Base-by-base conservation (phyloP, 2,888 invertebrate genomes). In the Antheraea assamensis region DNA sequence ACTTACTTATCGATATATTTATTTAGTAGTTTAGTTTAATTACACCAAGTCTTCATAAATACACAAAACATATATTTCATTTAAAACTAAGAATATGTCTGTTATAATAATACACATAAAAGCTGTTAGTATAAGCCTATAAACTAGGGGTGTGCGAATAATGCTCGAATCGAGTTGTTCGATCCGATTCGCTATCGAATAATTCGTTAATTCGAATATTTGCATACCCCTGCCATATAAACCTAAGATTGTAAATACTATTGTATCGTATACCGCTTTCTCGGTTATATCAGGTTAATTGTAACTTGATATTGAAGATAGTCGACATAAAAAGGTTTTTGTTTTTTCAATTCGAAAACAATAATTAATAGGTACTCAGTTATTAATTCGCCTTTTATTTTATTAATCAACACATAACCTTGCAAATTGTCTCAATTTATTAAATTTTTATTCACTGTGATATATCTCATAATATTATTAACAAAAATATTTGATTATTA, bases 21-120 rank as follows among this genome's bases (percentile, higher is more conserved):
- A 42, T 13, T 42, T 30, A 30, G 19, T 64, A 68, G 31, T 35
- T 68, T 68, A 68, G 35, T 68, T 68, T 35, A 68, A 68, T 35
- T 68, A 35, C 31, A 68, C 35, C 8, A 35, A 64, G 17, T 64
- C 15, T 64, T 17, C 30, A 30, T 64, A 30, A 30, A 17, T 30
- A 30, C 61, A 30, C 1, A 30, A 27, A 17, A 30, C 3, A 30
- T 17, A 30, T 13, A 24, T 27, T 64, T 27, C 15, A 17, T 2
- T 58, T 58, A 30, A 64, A 64, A 64, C 17, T 5, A 21, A 30
- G 30, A 15, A 64, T 3, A 10, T 58, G 8, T 58, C 13, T 61
- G 27, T 27, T 3, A 13, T 7, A 27, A 27, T 13, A 27, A 61
- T 61, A 17, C 15, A 10, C 2, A 27, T 27, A 52, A 52, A 52